phyloP scores from a whole-genome alignment of 2,797 vertebrate species.

The Sebastes taczanowskii region DNA sequence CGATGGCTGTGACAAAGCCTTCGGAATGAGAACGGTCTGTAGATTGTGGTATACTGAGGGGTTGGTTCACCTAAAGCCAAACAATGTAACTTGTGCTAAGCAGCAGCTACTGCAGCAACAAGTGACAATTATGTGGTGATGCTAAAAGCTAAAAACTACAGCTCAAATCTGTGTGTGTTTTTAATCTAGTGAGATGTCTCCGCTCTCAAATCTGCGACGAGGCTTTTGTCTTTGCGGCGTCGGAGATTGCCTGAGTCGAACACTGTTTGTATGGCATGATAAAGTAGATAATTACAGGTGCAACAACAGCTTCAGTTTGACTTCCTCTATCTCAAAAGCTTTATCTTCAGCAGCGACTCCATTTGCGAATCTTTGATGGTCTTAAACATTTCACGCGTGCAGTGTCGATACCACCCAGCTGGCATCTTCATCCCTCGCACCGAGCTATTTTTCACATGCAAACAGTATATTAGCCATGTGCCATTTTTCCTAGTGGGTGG shows the following conservation, averaged over 20 bases:
- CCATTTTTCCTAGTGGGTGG: slow-evolving; percentile 35
- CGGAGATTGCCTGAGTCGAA: slow-evolving; percentile 11
- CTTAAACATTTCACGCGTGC: slow-evolving; percentile 38
- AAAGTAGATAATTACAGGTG: slow-evolving; percentile 28
- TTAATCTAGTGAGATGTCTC: background rate
- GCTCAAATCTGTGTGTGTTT: background rate
- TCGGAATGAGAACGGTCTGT: no score
- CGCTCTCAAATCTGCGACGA: background rate
- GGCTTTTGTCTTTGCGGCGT: slow-evolving; percentile 11
- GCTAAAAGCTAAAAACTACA: no score
- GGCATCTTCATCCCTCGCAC: slow-evolving; percentile 29
- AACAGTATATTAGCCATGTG: slow-evolving; percentile 32
- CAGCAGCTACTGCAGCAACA: no score
- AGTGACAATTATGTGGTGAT: no score
- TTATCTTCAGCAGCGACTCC: background rate
- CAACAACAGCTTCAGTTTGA: slow-evolving; percentile 9
- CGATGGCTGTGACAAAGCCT: no score
- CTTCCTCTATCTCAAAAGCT: background rate
- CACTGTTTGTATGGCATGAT: slow-evolving; percentile 12
- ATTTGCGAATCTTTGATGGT: slow-evolving; percentile 39
- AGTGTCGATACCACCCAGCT: slow-evolving; percentile 21
- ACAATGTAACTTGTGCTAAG: no score
- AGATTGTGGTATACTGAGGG: no score
- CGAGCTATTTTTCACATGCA: slow-evolving; percentile 40
- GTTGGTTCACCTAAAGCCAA: no score